Evolutionary conservation across 2,113 vertebrate genomes (phyloP).

Genomic region (Ellobius talpinus): DNA sequence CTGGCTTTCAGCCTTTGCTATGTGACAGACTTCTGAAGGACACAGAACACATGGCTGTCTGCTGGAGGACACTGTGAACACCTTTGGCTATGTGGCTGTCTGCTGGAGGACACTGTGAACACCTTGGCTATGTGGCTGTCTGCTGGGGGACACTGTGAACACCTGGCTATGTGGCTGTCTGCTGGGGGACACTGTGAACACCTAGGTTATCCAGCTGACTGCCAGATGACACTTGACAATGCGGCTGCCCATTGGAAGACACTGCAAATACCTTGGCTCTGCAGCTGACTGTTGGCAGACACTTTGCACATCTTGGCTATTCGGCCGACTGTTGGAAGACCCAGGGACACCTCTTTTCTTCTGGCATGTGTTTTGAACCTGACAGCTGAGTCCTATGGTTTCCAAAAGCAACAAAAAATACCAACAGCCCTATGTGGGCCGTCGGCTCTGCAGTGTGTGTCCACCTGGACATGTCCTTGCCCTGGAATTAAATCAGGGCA

Average conservation of each 20-base stretch:
- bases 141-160: accelerated
- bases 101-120: accelerated
- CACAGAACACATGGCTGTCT: accelerated
- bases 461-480: too few relatives aligned
- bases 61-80: accelerated
- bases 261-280: neutral
- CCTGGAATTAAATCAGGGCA: accelerated
- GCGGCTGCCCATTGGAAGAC: accelerated
- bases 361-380: accelerated
- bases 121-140: accelerated
- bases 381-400: accelerated
- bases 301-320: too few relatives aligned
- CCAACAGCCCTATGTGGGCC: neutral
- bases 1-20: neutral
- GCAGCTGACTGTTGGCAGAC: neutral
- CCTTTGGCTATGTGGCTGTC: neutral
- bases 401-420: accelerated
- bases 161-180: neutral
- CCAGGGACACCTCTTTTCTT: neutral
- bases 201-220: neutral
- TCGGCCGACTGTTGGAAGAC: accelerated
- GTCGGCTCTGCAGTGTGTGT: neutral
- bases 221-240: neutral
- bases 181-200: accelerated
- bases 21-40: too few relatives aligned